Evolutionary conservation across 2,113 vertebrate species (phyloP), one percentile per base, ranked within the genome.

Genomic region (Mobula hypostoma): DNA sequence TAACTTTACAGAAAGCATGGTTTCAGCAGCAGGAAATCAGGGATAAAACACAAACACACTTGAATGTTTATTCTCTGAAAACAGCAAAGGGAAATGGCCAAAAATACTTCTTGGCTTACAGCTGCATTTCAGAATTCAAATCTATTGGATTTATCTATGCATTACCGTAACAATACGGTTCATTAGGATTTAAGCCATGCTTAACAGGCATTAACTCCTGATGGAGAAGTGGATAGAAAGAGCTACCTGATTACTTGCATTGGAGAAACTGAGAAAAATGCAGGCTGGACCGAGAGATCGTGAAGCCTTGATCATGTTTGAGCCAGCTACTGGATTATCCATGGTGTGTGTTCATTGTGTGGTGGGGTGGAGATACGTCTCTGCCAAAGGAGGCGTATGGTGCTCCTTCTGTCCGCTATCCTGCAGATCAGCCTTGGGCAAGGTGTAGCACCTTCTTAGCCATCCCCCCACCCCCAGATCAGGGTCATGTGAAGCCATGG

Each of bases 1-100:
- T 40, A 88, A 32, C 70, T 32, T 48, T 92, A 66, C 68, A 92
- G 66, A 66, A 92, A 92, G 68, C 90, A 92, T n/a, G 40, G 32
- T 40, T 92, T 21, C 90, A 21, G 36, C 66, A 40, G 36, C 32
- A 48, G 66, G 17, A 27, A 66, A 7, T 92, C 90, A 19, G 68
- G 4, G 32, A 92, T 11, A 48, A 92, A 40, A 7, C 90, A 72
- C n/a, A 78, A 48, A 40, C 90, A 92, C 70, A 63, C 21, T 11
- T 12, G n/a, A 92, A 40, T 7, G 70, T 9, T 70, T 48, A 24
- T 17, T 24, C 90, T 48, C n/a, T 14, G 36, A 66, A 32, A 72
- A 92, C 21, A 17, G 21, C 7, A 92, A 91, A 48, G 40, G 68
- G 32, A 27, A 72, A 92, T 92, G 32, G 40, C 32, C 66, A 72